Evolutionary conservation across 1,140 invertebrate species (phyloP).

Genomic region (Megalopta genalis): DNA sequence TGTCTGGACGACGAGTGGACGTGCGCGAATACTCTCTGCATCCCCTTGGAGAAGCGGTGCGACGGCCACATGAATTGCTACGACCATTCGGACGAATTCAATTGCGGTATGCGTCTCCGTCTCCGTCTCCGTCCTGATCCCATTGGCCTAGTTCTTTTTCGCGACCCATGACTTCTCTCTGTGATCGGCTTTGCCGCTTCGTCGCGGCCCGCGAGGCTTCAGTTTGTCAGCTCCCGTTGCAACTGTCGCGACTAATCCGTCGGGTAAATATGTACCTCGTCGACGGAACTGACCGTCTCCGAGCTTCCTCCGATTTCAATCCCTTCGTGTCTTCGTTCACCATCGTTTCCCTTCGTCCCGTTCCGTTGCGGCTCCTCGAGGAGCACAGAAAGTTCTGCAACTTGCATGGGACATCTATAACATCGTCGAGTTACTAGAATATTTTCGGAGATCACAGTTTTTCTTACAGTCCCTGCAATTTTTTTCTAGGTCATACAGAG

Average conservation of each 20-base stretch:
- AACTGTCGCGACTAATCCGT: constrained; percentile 7
- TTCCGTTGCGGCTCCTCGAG: too few relatives aligned
- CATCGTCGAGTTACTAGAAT: too few relatives aligned
- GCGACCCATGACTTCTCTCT: constrained; percentile 48
- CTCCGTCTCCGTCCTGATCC: not conserved
- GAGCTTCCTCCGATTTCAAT: not conserved
- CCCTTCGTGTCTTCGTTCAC: too few relatives aligned
- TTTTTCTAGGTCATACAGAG: too few relatives aligned
- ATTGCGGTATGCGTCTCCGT: constrained; percentile 84
- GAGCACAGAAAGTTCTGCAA: too few relatives aligned
- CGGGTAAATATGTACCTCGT: not conserved
- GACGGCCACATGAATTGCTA: constrained; percentile 90
- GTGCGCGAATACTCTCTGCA: constrained; percentile 87
- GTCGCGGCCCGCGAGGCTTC: constrained; percentile 68
- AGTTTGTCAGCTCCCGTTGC: constrained; percentile 50
- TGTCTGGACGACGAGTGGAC: constrained; percentile 83
- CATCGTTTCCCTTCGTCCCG: too few relatives aligned
- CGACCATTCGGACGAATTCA: constrained; percentile 88
- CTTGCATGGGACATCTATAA: too few relatives aligned
- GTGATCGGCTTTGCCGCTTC: constrained; percentile 71
- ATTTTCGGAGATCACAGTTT: too few relatives aligned
- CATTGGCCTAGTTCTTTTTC: constrained; percentile 62
- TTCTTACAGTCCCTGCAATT: too few relatives aligned
- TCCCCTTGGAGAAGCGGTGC: constrained; percentile 84
- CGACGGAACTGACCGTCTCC: not conserved